Base-by-base conservation (phyloP, 2,113 vertebrate species). In the Oplegnathus fasciatus region DNA sequence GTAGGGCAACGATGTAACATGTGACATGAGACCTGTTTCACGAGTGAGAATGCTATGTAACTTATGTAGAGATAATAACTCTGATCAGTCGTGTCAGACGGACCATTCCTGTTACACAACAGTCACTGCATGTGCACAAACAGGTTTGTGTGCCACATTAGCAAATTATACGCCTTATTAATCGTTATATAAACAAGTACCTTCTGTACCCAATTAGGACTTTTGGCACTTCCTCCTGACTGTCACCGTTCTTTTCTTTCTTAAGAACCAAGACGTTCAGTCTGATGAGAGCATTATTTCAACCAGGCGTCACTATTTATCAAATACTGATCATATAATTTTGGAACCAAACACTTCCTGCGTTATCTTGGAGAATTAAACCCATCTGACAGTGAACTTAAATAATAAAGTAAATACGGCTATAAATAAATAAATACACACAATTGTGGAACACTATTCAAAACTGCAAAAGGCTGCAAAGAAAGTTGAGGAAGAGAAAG, bases 1-100 rank as follows among this genome's bases (percentile, higher is more conserved):
- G 85, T 90, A 87, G 91, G 90, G 11, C 91, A 88, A 5, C 37
- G 14, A 79, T 42, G 52, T 72, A 87, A 90, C 86, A 46, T 37
- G 81, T 83, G 55, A 60, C 77, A 37, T 13, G 20, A 88, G 76
- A 77, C 24, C 85, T 50, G 46, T 34, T 83, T 79, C 42, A 72
- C 15, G 2, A 50, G 67, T 50, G 4, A 42, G 37, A 67, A 54
- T 37, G 58, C 42, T 10, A 11, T 66, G 17, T 57, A 75, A 64
- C 28, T 34, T n/a, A 9, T 24, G 57, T 17, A 0, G 2, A 1
- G 15, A 48, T 58, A 68, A 66, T 3, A 62, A 61, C 34, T 22
- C 2, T 48, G 15, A 46, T 42, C n/a, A 77, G 65, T 17, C 0
- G 6, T 6, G 7, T 22, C 37, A 26, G 37, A 6, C 34, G 2